Base-by-base conservation (phyloP, 2,888 invertebrate genomes). In the Cosmia pyralina region DNA sequence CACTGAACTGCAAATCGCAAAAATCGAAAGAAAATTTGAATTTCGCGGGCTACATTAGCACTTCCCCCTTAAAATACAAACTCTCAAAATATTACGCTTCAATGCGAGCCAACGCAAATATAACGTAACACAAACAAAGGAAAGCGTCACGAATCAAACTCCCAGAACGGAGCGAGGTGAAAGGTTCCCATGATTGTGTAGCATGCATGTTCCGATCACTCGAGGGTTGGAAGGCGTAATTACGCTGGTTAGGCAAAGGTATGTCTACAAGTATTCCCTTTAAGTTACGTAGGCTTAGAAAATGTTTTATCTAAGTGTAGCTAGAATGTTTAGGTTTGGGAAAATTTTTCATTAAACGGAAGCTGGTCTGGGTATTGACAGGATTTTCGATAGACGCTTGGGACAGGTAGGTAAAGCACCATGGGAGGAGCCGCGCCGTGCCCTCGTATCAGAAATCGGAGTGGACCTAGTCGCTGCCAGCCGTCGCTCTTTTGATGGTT, bases 131-230 rank as follows among this genome's bases (percentile, higher is more conserved):
- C 66, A 77, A 82, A 89, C 87, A 90, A 90, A 90, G 83, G 90
- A 92, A 93, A 92, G 91, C 89, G 86, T 88, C 86, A 88, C 84
- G 85, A 84, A 87, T 86, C 84, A 81, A 88, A 89, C 90, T 93
- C 91, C 88, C 91, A 91, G 90, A 89, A 90, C 85, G 84, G 81
- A 83, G 88, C 77, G 79, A 89, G 91, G 92, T 92, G 93, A 93
- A 92, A 93, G 89, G 92, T 92, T 92, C 90, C 90, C 92, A 94
- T 88, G 67, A 92, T 93, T 93, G 91, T 92, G 70, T 84, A 22
- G 80, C 82, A 81, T 79, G 78, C 83, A 73, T 88, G 86, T 85
- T 87, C 75, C 83, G 77, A 87, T 82, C 77, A 78, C 77, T 86
- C 83, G 87, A 83, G 83, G 87, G 85, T 64, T 86, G 78, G 41